phyloP scores from a whole-genome alignment of 2,888 invertebrate genomes.

The Caenorhabditis virilis region DNA sequence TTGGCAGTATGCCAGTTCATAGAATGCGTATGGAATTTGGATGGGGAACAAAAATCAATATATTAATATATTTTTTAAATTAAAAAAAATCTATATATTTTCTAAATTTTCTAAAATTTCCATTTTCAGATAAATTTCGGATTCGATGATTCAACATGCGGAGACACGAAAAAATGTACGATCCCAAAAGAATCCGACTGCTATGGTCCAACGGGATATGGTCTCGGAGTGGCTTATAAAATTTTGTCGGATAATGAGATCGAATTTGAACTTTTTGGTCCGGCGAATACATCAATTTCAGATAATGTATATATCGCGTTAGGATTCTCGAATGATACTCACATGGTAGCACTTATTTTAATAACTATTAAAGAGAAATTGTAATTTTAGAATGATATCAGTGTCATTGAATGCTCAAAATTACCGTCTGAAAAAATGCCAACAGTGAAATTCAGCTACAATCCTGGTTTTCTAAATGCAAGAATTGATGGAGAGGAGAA shows the following conservation, averaged over 20 bases:
- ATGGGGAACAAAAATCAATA: too few species aligned
- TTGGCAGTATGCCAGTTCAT: too few species aligned
- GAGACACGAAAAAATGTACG: slow-evolving; percentile 24
- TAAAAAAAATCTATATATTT: too few species aligned
- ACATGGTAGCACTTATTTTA: too few species aligned
- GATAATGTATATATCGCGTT: slow-evolving; percentile 47
- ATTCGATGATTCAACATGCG: slow-evolving; percentile 22
- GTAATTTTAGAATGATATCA: slow-evolving; percentile 19
- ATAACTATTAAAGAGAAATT: too few species aligned
- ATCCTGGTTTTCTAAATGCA: slow-evolving; percentile 21
- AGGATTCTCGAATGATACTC: slow-evolving; percentile 51
- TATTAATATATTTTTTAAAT: too few species aligned
- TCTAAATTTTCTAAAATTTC: too few species aligned
- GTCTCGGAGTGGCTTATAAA: slow-evolving; percentile 20
- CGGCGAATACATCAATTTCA: slow-evolving; percentile 10
- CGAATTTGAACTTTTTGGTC: slow-evolving; percentile 31
- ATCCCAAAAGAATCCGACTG: slow-evolving; percentile 11
- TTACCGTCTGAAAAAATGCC: slow-evolving; percentile 9
- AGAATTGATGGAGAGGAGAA: slow-evolving; percentile 28
- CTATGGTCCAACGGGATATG: slow-evolving; percentile 1
- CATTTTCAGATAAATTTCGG: too few species aligned
- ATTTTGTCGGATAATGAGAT: neutral
- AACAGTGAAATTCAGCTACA: slow-evolving; percentile 44
- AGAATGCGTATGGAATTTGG: too few species aligned
- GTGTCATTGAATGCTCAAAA: slow-evolving; percentile 45